Evolutionary conservation across 2,797 vertebrate genomes (phyloP), one percentile per base, ranked within the genome.

Genomic region (Sebastes kiyomatsui): DNA sequence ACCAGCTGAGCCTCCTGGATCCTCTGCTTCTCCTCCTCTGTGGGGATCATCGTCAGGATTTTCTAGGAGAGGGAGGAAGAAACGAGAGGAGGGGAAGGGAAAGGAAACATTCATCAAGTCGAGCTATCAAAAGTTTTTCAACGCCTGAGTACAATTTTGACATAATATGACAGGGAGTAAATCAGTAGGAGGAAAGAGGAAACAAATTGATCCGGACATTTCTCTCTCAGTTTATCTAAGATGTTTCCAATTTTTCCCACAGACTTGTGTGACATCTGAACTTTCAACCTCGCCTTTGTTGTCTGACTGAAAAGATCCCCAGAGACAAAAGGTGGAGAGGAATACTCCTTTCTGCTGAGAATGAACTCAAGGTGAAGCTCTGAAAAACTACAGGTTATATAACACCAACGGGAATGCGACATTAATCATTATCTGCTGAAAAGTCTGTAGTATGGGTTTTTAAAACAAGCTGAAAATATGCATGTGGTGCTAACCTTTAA

Each of bases 11-110:
- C 98, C 91, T 99, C 98, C 92, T 98, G 97, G 89, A 99, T 99
- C 95, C 96, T 98, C 92, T 99, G 98, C 90, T 99, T 99, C 90
- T 99, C 98, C 85, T 99, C 98, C 90, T 99, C 98, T 0, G 96
- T 97, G 4, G 98, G 98, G 94, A 99, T 98, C 98, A 99, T 99
- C 4, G 97, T 99, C 82, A 99, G 95, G 93, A 99, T 98, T 98
- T 99, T 99, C 98, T 99, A 88, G 2, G 60, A 56, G 83, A 52
- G 58, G 2, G 61, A 74, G 82, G n/a, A 72, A 72, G 74, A 71
- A 49, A 69, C 23, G 11, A 74, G 49, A 75, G 46, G 32, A 82
- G 59, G 59, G 38, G 58, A 65, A 14, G 35, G 16, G 66, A 67
- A 79, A 69, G n/a, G 27, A 64, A 64, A 68, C 11, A 46, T 83